Percentiles rank a stretch among this genome's conserved stretches.
Conservation (phyloP, 2,113 vertebrate genomes). For the Aramus guarauna region DNA sequence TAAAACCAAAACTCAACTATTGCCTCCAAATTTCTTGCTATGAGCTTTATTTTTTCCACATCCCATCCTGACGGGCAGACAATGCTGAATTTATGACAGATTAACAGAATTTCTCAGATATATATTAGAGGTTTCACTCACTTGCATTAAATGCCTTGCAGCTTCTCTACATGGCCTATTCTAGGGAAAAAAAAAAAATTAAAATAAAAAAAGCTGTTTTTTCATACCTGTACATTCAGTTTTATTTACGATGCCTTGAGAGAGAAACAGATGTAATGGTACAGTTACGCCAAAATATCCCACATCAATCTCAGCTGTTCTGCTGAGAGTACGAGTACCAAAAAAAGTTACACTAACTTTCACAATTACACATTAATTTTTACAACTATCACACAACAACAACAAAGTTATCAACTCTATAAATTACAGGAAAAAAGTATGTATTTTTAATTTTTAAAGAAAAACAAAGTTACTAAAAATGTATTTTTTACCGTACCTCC, state of each 20-base stretch:
- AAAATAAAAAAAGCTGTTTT: neutral
- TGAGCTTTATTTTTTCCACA: neutral
- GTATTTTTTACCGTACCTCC: conserved; percentile 18
- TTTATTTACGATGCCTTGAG: conserved; percentile 31
- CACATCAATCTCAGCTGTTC: neutral
- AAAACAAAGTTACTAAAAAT: neutral
- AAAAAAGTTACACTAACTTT: conserved; percentile 20
- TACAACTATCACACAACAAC: neutral
- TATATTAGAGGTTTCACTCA: neutral
- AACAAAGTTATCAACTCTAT: neutral
- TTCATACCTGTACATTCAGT: neutral
- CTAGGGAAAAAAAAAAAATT: neutral
- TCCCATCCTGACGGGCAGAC: neutral
- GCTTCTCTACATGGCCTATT: neutral
- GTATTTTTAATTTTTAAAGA: neutral
- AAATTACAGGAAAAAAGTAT: neutral
- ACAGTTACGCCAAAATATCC: neutral
- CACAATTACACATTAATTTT: conserved; percentile 5
- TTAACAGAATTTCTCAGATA: neutral
- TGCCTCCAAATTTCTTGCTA: neutral
- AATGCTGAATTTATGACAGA: neutral
- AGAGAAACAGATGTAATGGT: neutral
- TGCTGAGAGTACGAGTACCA: neutral
- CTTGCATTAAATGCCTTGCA: neutral
- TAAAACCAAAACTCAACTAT: neutral